Evolutionary conservation across 2,113 vertebrate species (phyloP).

Genomic region (Myiozetetes cayanensis): DNA sequence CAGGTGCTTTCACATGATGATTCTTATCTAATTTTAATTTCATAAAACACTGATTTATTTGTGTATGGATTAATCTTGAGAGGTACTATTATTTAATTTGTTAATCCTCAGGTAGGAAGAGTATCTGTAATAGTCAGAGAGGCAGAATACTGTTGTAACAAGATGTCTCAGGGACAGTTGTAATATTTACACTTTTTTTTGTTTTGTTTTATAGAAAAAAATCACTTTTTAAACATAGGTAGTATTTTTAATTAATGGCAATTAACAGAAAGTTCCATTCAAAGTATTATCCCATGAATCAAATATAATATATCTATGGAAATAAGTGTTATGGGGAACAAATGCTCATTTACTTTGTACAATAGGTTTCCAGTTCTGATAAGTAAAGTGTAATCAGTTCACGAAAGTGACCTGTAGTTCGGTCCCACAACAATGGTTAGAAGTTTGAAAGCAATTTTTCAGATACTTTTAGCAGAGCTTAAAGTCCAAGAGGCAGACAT

Average conservation of each 20-base stretch:
- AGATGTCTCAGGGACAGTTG: background rate
- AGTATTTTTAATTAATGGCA: background rate
- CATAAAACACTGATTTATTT: background rate
- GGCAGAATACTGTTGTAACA: background rate
- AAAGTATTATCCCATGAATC: background rate
- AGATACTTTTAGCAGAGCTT: background rate
- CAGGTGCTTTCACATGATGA: background rate
- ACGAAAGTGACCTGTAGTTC: background rate
- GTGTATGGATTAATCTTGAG: background rate
- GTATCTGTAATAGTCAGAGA: background rate
- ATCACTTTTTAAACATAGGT: background rate
- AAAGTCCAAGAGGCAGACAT: background rate
- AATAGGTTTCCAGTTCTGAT: background rate
- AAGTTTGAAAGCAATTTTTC: background rate
- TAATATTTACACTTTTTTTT: background rate
- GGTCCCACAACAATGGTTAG: background rate
- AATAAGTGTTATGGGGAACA: background rate
- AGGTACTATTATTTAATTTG: background rate
- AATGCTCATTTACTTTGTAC: background rate
- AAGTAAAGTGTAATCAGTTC: background rate
- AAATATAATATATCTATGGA: background rate
- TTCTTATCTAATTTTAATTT: background rate
- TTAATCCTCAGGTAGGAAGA: background rate
- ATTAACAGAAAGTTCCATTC: background rate
- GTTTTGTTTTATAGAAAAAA: background rate